Base-by-base conservation (phyloP, 2,113 vertebrate species). In the Notothenia coriiceps region DNA sequence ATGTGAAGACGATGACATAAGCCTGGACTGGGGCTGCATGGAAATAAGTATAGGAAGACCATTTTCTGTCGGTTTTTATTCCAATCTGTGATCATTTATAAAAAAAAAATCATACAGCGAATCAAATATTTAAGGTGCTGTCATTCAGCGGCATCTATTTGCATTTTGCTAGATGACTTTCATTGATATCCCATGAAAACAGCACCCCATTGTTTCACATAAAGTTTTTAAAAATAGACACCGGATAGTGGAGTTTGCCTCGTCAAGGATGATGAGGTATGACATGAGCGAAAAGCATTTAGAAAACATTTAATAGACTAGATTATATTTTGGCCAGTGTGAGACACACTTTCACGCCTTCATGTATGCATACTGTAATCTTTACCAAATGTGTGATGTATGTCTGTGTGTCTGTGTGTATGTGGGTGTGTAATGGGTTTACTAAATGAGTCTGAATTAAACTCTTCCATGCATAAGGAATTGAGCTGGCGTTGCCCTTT, bases 371-470 rank as follows among this genome's bases (percentile, higher is more conserved):
- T 8, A 7, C 35, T 60, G 17, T 64, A 63, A 70, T 63, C 57
- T 57, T 17, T 51, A 72, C 40, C 49, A 67, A 76, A 67, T 69
- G 60, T 29, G 44, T 52, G 44, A 68, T 63, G 33, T 63, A 13
- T 74, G 46, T 20, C 14, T 47, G 25, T 57, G 50, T 65, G 20
- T 54, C 14, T 46, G 54, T 20, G 60, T 59, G 54, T 17, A 55
- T 59, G 59, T 68, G 46, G 74, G 67, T 65, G 50, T 67, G 46
- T 63, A 61, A 66, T 79, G 59, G 50, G 40, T 85, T 82, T 79
- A 77, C 70, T 87, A 82, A 82, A 84, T 86, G 74, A 88, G 74
- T 63, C 79, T 86, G 68, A 79, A 82, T 80, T 88, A 82, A 90
- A 83, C 64, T 69, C 65, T 73, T 64, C 55, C 76, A 88, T 80